Conservation (phyloP, 1,140 invertebrate genomes). For the Zeugodacus cucurbitae region DNA sequence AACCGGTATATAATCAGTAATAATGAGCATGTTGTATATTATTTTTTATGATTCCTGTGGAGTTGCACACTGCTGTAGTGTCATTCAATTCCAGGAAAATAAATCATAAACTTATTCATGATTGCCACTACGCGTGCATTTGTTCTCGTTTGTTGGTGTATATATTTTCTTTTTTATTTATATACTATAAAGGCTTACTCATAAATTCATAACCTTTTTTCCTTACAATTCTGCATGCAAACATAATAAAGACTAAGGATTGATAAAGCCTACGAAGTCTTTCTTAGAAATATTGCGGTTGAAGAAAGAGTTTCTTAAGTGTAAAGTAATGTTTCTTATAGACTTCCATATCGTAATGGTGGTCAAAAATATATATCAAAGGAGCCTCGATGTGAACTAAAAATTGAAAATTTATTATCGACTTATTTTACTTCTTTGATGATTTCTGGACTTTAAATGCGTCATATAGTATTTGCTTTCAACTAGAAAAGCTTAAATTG, state of each 20-base stretch:
- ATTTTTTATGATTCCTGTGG: slow-evolving; percentile 23
- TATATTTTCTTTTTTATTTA: neutral
- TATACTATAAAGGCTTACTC: neutral
- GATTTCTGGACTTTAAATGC: too few relatives aligned
- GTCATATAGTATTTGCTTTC: too few relatives aligned
- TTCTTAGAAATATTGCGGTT: neutral
- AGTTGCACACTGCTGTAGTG: slow-evolving; percentile 9
- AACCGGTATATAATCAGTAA: neutral
- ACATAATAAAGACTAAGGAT: neutral
- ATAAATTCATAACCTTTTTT: slow-evolving; percentile 2
- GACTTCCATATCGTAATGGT: too few relatives aligned
- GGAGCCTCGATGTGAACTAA: too few relatives aligned
- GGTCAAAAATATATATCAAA: too few relatives aligned
- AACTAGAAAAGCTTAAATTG: too few relatives aligned
- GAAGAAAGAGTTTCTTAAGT: too few relatives aligned
- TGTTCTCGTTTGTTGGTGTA: neutral
- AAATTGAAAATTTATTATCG: too few relatives aligned
- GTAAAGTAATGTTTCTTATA: too few relatives aligned
- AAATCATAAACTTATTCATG: slow-evolving; percentile 16
- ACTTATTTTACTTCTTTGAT: too few relatives aligned
- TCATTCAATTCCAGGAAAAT: slow-evolving; percentile 37
- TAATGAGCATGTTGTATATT: neutral
- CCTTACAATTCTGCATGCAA: neutral
- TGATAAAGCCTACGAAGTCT: neutral
- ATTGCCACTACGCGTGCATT: neutral